A percentile compares a stretch with the other conserved stretches of the same genome.
Conservation (phyloP, 2,888 invertebrate species). For the Drosophila mulleri region DNA sequence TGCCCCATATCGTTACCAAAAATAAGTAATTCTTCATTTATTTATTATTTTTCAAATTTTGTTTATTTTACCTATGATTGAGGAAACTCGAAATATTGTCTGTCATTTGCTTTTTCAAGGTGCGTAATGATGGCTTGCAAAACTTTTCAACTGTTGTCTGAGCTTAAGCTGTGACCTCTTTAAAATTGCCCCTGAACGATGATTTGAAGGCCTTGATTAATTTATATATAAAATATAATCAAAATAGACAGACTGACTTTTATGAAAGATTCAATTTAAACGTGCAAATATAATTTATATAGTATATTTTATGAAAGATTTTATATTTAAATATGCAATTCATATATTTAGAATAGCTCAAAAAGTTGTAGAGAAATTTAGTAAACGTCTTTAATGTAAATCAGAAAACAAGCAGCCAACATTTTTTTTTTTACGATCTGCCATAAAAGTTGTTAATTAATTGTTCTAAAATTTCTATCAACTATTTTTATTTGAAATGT, state of each 20-base stretch:
- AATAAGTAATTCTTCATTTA: too few species aligned
- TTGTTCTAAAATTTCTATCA: neutral
- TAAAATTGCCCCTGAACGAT: neutral
- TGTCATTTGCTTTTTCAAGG: constrained; percentile 40
- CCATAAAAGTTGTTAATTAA: neutral
- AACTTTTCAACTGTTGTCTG: neutral
- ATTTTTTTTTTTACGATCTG: too few species aligned
- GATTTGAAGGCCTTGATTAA: neutral
- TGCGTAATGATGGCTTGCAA: constrained; percentile 18
- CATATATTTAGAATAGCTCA: neutral
- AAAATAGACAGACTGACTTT: too few species aligned
- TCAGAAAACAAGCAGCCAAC: too few species aligned
- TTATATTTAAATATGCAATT: neutral
- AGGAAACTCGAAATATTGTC: neutral
- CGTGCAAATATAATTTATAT: too few species aligned
- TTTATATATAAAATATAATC: too few species aligned
- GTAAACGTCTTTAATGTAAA: neutral
- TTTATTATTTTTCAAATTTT: neutral
- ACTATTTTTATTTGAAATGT: too few species aligned
- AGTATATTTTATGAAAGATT: neutral
- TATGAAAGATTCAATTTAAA: too few species aligned
- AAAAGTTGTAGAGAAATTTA: neutral
- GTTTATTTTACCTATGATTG: neutral
- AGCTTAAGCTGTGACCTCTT: constrained; percentile 14
- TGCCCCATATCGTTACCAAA: neutral